Evolutionary conservation across 2,888 invertebrate genomes (phyloP).

Genomic region (Sisyra nigra): DNA sequence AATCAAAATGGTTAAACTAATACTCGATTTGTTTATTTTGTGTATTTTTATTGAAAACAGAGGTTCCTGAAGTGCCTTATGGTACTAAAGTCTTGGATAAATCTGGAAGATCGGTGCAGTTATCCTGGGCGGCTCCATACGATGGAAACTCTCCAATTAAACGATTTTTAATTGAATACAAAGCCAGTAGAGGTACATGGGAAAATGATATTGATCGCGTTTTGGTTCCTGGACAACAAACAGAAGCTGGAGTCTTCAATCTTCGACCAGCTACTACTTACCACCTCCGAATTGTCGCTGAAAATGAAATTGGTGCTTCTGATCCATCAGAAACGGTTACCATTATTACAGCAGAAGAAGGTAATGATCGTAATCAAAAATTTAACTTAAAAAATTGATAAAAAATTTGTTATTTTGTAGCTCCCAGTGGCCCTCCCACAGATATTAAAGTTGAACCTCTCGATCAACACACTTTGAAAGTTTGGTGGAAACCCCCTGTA

Average conservation of each 20-base stretch:
- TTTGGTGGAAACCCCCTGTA: slow-evolving; percentile 82
- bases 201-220: slow-evolving; percentile 76
- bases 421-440: slow-evolving; percentile 68
- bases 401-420: slow-evolving; percentile 18
- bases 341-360: slow-evolving; percentile 90
- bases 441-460: slow-evolving; percentile 72
- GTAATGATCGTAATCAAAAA: slow-evolving; percentile 20
- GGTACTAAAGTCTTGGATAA: slow-evolving; percentile 79
- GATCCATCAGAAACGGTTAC: slow-evolving; percentile 85
- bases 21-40: slow-evolving; percentile 13
- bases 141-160: slow-evolving; percentile 83
- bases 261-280: slow-evolving; percentile 83
- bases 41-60: too few species aligned
- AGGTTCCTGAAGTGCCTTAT: slow-evolving; percentile 80
- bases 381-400: background rate
- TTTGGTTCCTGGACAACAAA: slow-evolving; percentile 76
- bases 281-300: slow-evolving; percentile 81
- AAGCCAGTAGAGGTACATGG: slow-evolving; percentile 68
- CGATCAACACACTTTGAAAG: slow-evolving; percentile 73
- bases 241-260: slow-evolving; percentile 78
- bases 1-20: too few species aligned
- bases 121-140: slow-evolving; percentile 86
- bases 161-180: slow-evolving; percentile 81
- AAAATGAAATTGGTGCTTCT: slow-evolving; percentile 87
- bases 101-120: slow-evolving; percentile 75